phyloP scores from a whole-genome alignment of 2,797 vertebrate species.

The Gallinago stenura region DNA sequence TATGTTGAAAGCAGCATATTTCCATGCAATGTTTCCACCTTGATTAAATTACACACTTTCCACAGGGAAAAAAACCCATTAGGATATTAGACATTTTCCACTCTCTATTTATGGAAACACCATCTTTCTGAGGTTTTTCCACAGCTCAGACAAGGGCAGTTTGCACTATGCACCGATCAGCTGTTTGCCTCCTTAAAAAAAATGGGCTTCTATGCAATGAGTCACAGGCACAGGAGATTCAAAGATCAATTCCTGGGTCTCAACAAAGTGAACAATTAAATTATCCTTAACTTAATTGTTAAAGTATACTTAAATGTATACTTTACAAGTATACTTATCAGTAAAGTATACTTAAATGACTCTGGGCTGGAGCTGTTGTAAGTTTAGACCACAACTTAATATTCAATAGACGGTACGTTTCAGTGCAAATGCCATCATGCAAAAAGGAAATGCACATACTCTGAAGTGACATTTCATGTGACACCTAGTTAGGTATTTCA shows the following conservation, averaged over 20 bases:
- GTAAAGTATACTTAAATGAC: background rate
- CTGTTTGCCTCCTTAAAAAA: background rate
- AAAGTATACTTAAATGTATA: background rate
- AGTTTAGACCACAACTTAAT: background rate
- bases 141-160: background rate
- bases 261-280: background rate
- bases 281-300: background rate
- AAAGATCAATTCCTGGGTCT: background rate
- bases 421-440: background rate
- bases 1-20: background rate
- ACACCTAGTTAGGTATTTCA: background rate
- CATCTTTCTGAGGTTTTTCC: background rate
- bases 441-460: background rate
- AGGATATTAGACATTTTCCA: background rate
- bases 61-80: background rate
- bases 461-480: background rate
- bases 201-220: background rate
- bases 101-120: slow-evolving; percentile 1
- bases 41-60: slow-evolving; percentile 31
- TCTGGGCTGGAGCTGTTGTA: background rate
- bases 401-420: background rate
- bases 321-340: too few species aligned
- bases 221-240: background rate
- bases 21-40: background rate
- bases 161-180: background rate